Evolutionary conservation across 2,113 vertebrate genomes (phyloP).

Genomic region (Plecotus auritus): DNA sequence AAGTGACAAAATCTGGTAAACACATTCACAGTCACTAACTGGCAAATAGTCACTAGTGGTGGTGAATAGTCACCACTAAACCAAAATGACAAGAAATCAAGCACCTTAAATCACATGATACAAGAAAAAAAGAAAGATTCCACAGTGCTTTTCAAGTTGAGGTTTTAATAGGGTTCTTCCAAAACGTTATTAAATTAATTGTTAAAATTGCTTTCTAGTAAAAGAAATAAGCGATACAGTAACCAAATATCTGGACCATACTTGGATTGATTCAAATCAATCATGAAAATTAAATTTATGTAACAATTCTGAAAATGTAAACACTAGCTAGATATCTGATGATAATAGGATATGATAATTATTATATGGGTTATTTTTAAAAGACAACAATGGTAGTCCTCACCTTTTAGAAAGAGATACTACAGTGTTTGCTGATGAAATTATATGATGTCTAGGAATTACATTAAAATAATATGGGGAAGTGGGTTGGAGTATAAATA

Average conservation of each 20-base stretch:
- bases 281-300: constrained; percentile 9
- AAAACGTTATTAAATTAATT: background rate
- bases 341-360: background rate
- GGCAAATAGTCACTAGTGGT: background rate
- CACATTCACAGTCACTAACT: background rate
- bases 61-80: background rate
- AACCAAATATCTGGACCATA: background rate
- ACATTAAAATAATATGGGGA: background rate
- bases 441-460: background rate
- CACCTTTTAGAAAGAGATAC: background rate
- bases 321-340: background rate
- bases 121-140: background rate
- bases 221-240: background rate
- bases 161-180: background rate
- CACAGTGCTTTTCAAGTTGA: background rate
- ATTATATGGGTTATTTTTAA: background rate
- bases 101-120: background rate
- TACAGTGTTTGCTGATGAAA: background rate
- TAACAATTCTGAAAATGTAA: background rate
- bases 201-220: constrained; percentile 19
- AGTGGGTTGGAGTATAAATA: background rate
- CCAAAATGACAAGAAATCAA: background rate
- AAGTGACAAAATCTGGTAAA: background rate
- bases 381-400: background rate
- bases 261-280: background rate